Conservation (phyloP, 2,888 invertebrate species). For the Therioaphis trifolii region DNA sequence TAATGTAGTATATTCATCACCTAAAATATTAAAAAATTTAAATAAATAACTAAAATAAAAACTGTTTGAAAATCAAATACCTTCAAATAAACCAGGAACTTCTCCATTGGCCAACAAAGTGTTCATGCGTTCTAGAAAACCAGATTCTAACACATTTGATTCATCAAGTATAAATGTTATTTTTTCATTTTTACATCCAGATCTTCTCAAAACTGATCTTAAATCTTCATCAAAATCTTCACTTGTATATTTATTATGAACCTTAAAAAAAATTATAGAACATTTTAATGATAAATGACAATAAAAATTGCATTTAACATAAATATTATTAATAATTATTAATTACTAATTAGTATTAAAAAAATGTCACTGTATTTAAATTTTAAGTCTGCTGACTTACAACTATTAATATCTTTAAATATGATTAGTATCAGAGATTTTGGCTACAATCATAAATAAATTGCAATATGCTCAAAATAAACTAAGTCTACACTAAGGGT, state of each 20-base stretch:
- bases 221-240: slow-evolving; percentile 99
- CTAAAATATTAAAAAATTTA: slow-evolving; percentile 69
- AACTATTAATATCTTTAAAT: no score
- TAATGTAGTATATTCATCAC: slow-evolving; percentile 97
- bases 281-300: not conserved
- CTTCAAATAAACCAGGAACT: slow-evolving; percentile 93
- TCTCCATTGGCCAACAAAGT: slow-evolving; percentile 98
- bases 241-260: slow-evolving; percentile 98
- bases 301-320: not conserved
- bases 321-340: not conserved
- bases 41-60: not conserved
- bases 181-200: slow-evolving; percentile 96
- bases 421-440: no score
- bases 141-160: slow-evolving; percentile 97
- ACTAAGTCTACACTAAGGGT: no score
- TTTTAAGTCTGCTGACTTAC: no score
- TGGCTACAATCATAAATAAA: no score
- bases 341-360: not conserved
- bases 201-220: slow-evolving; percentile 84
- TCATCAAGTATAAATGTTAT: slow-evolving; percentile 99
- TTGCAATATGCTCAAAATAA: no score
- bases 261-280: slow-evolving; percentile 70
- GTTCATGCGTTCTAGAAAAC: slow-evolving; percentile 99
- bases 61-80: slow-evolving; percentile 63
- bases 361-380: no score